A percentile compares a stretch with the other conserved stretches of the same genome.
Conservation (phyloP, 2,797 vertebrate species). For the Scleropages formosus region DNA sequence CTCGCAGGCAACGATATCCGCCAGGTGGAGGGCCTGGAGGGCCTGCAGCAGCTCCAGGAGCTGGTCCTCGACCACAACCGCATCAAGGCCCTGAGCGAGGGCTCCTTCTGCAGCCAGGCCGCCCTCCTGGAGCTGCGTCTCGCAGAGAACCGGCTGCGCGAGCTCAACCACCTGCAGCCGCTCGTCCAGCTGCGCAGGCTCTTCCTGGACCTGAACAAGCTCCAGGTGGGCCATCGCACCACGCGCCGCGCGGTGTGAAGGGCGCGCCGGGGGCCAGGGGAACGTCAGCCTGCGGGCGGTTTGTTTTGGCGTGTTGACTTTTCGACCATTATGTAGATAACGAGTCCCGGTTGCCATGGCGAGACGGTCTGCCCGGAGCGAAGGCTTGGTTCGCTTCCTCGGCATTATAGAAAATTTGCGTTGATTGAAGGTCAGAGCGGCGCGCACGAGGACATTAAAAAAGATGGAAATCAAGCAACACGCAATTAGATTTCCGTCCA, state of each 20-base stretch:
- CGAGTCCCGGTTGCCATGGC: slow-evolving; percentile 61
- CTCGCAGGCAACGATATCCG: slow-evolving; percentile 78
- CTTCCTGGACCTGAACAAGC: slow-evolving; percentile 78
- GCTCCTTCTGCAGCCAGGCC: slow-evolving; percentile 70
- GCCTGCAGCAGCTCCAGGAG: slow-evolving; percentile 71
- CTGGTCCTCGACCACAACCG: slow-evolving; percentile 79
- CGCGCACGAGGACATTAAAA: slow-evolving; percentile 51
- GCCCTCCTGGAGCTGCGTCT: slow-evolving; percentile 72
- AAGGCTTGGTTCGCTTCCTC: slow-evolving; percentile 40
- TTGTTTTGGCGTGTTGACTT: neutral
- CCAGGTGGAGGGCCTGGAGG: slow-evolving; percentile 81
- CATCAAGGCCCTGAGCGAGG: slow-evolving; percentile 70
- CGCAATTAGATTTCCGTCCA: slow-evolving; percentile 65
- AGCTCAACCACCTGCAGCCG: slow-evolving; percentile 72
- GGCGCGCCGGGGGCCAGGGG: neutral
- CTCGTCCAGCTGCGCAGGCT: slow-evolving; percentile 75
- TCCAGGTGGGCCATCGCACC: slow-evolving; percentile 69
- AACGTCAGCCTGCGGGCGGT: neutral
- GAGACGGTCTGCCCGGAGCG: slow-evolving; percentile 56
- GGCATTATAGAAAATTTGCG: slow-evolving; percentile 66
- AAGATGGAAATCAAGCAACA: slow-evolving; percentile 64
- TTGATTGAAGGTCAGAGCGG: slow-evolving; percentile 72
- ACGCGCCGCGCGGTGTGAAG: neutral
- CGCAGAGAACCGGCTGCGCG: slow-evolving; percentile 77
- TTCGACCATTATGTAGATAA: slow-evolving; percentile 63